Evolutionary conservation across 2,888 invertebrate genomes (phyloP).

Genomic region (Diarsia rubi): DNA sequence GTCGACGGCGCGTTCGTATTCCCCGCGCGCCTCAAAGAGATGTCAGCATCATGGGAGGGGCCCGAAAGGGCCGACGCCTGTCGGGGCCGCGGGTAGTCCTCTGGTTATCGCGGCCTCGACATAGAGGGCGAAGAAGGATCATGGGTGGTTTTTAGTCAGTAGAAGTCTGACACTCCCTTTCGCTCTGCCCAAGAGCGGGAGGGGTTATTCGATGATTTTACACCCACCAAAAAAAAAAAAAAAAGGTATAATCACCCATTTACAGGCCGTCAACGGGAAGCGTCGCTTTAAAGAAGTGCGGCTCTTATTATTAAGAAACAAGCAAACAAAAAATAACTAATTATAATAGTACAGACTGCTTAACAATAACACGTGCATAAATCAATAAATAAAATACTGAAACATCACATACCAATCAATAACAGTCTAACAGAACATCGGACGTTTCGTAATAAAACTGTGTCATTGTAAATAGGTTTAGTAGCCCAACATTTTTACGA

Average conservation of each 20-base stretch:
- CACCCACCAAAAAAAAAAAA: too few relatives aligned
- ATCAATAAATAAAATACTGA: slow-evolving; percentile 47
- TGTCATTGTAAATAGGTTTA: slow-evolving; percentile 66
- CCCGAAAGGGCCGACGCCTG: too few relatives aligned
- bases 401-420: slow-evolving; percentile 55
- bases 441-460: slow-evolving; percentile 55
- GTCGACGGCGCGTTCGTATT: too few relatives aligned
- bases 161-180: too few relatives aligned
- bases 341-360: background rate
- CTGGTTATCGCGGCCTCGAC: too few relatives aligned
- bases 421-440: slow-evolving; percentile 16
- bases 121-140: too few relatives aligned
- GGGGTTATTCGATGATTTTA: too few relatives aligned
- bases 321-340: background rate
- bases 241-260: background rate
- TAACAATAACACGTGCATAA: slow-evolving; percentile 24
- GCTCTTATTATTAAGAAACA: background rate
- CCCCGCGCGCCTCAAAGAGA: too few relatives aligned
- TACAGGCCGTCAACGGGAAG: background rate
- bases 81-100: too few relatives aligned
- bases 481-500: slow-evolving; percentile 55
- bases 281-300: background rate
- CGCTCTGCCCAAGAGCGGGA: too few relatives aligned
- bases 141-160: too few relatives aligned
- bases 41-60: too few relatives aligned